These are phyloP conservation scores for Podiceps cristatus DNA, from an alignment of 2,113 vertebrate genomes.

Conservation along the genomic window DNA sequence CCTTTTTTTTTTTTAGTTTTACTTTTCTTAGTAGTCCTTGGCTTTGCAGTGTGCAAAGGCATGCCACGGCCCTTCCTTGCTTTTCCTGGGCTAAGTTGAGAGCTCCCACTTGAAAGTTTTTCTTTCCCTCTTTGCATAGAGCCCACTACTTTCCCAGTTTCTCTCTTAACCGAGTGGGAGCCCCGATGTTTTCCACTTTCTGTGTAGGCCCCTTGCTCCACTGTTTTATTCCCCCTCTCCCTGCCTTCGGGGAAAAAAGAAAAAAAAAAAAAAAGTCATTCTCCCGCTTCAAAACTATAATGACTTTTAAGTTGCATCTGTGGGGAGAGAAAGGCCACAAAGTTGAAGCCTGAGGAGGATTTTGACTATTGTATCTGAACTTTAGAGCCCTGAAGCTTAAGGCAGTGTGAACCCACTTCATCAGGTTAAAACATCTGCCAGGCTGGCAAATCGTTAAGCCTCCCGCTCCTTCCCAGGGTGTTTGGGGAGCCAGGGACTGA, in stretches of 20 bases:
- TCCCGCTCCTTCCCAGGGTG: slow-evolving; percentile 16
- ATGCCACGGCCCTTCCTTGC: not conserved
- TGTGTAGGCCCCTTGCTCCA: not conserved
- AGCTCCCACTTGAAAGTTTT: slow-evolving; percentile 38
- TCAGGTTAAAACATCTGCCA: slow-evolving; percentile 63
- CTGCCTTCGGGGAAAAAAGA: not conserved
- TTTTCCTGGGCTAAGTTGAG: not conserved
- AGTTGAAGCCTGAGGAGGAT: slow-evolving; percentile 11
- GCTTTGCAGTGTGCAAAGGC: not conserved
- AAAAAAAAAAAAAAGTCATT: not conserved
- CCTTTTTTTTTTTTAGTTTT: not conserved
- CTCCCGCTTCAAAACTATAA: not conserved
- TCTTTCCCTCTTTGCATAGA: not conserved
- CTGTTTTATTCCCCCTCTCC: not conserved
- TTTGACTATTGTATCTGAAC: slow-evolving; percentile 40
- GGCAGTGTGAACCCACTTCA: slow-evolving; percentile 12
- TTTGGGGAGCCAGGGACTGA: not conserved
- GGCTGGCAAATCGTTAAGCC: slow-evolving; percentile 33
- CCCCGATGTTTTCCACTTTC: not conserved
- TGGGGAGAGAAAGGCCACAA: not conserved
- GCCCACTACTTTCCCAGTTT: not conserved
- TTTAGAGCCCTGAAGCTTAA: slow-evolving; percentile 29
- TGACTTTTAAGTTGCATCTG: not conserved
- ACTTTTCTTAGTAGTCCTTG: not conserved
- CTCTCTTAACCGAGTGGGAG: not conserved